phyloP scores from a whole-genome alignment of 2,797 vertebrate species.

The Microhierax caerulescens region DNA sequence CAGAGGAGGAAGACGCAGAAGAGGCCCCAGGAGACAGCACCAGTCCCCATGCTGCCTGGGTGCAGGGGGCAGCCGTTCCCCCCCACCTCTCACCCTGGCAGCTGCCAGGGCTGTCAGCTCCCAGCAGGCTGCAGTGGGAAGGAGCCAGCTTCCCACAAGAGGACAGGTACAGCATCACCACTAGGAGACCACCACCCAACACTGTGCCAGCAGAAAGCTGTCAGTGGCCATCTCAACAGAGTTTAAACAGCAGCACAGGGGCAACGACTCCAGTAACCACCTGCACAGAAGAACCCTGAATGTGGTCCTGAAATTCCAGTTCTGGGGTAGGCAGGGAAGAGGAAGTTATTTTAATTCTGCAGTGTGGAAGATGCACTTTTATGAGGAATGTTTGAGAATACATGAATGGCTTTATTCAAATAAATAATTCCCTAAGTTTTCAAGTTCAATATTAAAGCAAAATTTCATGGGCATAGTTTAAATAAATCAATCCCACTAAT shows the following conservation, averaged over 20 bases:
- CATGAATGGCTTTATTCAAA: background rate
- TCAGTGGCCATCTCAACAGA: accelerated
- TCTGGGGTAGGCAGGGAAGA: background rate
- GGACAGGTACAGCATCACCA: background rate
- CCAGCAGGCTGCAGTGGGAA: background rate
- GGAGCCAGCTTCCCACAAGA: background rate
- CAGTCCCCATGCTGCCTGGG: background rate
- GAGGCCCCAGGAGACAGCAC: background rate
- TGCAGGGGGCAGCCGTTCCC: background rate
- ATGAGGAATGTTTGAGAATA: background rate
- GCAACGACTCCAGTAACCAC: background rate
- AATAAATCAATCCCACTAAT: background rate
- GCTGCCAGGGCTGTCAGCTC: background rate
- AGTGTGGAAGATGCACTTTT: background rate
- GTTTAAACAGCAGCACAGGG: background rate
- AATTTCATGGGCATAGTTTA: background rate
- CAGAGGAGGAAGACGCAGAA: too few relatives aligned
- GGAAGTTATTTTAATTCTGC: background rate
- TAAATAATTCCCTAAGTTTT: background rate
- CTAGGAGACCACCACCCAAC: background rate
- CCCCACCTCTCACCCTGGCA: background rate
- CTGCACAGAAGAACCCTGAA: background rate
- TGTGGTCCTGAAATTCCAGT: background rate
- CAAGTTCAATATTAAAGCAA: background rate
- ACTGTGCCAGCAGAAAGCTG: background rate